phyloP scores from a whole-genome alignment of 2,888 invertebrate genomes.

The Campoletis raptor region DNA sequence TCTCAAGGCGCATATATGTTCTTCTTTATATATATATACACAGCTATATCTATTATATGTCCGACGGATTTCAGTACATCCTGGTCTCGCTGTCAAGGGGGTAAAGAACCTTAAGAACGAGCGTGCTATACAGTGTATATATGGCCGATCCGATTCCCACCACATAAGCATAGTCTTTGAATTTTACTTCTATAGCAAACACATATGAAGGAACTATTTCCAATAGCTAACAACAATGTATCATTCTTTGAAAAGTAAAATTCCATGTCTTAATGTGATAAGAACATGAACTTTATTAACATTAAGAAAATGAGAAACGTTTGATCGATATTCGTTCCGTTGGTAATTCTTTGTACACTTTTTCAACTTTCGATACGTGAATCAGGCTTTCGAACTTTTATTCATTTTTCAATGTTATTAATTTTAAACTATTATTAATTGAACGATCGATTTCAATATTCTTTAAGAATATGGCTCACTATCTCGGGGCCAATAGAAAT shows the following conservation, averaged over 20 bases:
- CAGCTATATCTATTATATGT: slow-evolving; percentile 60
- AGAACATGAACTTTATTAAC: background rate
- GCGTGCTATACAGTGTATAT: slow-evolving; percentile 32
- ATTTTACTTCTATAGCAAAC: background rate
- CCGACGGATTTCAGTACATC: slow-evolving; percentile 62
- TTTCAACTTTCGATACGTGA: background rate
- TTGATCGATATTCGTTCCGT: background rate
- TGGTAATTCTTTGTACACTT: background rate
- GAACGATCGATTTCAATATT: background rate
- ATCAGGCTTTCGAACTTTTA: background rate
- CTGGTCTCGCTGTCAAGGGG: slow-evolving; percentile 58
- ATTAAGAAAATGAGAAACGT: background rate
- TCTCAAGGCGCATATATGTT: slow-evolving; percentile 70
- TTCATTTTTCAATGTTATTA: background rate
- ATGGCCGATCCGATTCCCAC: slow-evolving; percentile 38
- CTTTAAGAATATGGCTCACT: background rate
- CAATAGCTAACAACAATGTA: background rate
- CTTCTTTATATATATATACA: slow-evolving; percentile 15
- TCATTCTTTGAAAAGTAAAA: background rate
- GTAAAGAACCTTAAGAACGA: slow-evolving; percentile 62
- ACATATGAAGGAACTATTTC: background rate
- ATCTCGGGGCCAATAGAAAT: background rate
- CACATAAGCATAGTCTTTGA: background rate
- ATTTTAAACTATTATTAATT: background rate
- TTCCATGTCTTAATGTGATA: background rate